phyloP scores from a whole-genome alignment of 2,888 invertebrate genomes.

The Agriopis leucophaearia region DNA sequence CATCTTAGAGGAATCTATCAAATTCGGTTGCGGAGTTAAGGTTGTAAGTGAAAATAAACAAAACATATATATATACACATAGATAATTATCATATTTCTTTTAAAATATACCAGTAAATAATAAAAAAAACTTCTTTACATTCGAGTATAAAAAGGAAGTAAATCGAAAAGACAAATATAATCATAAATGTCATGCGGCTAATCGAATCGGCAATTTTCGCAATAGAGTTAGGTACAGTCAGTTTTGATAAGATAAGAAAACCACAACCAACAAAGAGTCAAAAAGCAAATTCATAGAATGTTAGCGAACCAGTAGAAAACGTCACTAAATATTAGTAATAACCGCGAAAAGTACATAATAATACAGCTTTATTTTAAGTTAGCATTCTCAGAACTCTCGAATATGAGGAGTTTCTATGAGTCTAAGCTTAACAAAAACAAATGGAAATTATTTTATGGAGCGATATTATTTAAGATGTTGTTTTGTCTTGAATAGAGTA shows the following conservation, averaged over 20 bases:
- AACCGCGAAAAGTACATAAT: conserved; percentile 50
- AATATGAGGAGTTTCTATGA: background rate
- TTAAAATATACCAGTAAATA: too few species aligned
- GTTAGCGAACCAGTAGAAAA: conserved; percentile 41
- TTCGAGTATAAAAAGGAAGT: background rate
- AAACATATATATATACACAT: too few species aligned
- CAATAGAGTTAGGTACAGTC: background rate
- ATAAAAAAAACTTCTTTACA: too few species aligned
- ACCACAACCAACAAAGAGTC: background rate
- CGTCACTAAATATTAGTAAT: conserved; percentile 66
- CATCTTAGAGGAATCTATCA: too few species aligned
- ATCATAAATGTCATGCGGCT: background rate
- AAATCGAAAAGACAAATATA: background rate
- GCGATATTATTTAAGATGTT: too few species aligned
- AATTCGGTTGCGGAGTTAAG: too few species aligned
- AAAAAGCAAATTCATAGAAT: background rate
- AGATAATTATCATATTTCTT: too few species aligned
- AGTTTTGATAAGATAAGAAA: background rate
- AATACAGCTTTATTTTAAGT: conserved; percentile 60
- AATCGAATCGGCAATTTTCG: background rate
- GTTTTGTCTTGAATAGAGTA: too few species aligned
- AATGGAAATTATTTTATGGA: too few species aligned
- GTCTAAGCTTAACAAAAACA: background rate
- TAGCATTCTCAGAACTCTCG: conserved; percentile 43
- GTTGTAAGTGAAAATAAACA: too few species aligned